Percentiles rank a stretch among this genome's conserved stretches.
These are phyloP conservation scores for Buceros bicornis DNA, from an alignment of 2,797 vertebrate genomes.

Conservation along the genomic window DNA sequence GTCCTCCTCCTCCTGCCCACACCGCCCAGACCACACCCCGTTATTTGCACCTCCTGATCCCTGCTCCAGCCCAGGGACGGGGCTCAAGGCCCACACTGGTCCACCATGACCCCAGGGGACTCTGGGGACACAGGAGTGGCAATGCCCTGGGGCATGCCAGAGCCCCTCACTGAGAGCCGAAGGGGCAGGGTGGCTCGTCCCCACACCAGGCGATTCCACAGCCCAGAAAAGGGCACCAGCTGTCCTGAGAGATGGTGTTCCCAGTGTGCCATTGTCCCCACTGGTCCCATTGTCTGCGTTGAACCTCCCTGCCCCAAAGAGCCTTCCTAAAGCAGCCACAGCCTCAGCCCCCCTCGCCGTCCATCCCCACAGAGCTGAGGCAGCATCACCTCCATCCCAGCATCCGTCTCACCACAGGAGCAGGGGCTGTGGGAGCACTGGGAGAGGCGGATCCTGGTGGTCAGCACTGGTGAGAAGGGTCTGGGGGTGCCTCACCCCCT, in stretches of 20 bases:
- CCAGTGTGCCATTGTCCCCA: background rate
- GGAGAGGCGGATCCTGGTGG: background rate
- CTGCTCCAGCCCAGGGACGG: background rate
- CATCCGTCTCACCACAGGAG: rapidly evolving
- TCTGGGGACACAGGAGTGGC: background rate
- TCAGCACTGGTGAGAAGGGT: rapidly evolving
- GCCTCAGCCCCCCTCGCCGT: background rate
- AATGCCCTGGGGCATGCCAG: too few relatives aligned
- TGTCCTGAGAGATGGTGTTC: background rate
- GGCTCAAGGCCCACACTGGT: rapidly evolving
- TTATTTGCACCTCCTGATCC: background rate
- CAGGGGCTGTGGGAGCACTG: rapidly evolving
- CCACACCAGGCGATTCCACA: background rate
- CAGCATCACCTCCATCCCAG: background rate
- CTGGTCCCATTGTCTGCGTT: rapidly evolving
- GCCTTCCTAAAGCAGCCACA: background rate
- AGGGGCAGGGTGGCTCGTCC: rapidly evolving
- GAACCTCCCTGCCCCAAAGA: background rate
- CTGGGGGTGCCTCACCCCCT: background rate
- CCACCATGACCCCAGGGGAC: rapidly evolving
- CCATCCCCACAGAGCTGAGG: rapidly evolving
- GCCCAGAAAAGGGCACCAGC: background rate
- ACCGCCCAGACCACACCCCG: background rate
- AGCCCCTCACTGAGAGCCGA: background rate
- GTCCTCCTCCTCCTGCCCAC: background rate